These are phyloP conservation scores for Buteo buteo DNA, from an alignment of 2,113 vertebrate genomes.

Conservation along the genomic window DNA sequence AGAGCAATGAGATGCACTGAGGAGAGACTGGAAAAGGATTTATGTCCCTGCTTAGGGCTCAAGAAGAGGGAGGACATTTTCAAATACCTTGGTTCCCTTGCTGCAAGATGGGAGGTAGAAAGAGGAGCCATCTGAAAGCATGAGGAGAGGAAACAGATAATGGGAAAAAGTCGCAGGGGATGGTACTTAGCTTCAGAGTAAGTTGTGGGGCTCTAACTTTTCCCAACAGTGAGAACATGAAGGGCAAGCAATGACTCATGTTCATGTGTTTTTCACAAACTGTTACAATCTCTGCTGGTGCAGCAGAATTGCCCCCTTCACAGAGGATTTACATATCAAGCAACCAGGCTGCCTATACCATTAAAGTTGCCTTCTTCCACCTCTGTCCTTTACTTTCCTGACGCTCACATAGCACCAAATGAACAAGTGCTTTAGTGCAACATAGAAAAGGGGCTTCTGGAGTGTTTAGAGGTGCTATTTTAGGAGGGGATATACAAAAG, in stretches of 20 bases:
- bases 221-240: not conserved
- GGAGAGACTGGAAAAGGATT: not conserved
- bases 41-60: not conserved
- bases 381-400: not conserved
- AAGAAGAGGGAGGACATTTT: not conserved
- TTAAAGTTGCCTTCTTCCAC: not conserved
- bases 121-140: not conserved
- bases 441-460: not conserved
- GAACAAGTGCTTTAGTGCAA: not conserved
- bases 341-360: not conserved
- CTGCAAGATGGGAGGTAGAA: not conserved
- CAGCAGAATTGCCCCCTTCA: not conserved
- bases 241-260: not conserved
- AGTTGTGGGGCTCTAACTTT: not conserved
- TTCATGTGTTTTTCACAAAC: not conserved
- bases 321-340: not conserved
- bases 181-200: not conserved
- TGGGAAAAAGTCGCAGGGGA: not conserved
- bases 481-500: not conserved
- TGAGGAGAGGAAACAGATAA: not conserved
- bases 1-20: not conserved
- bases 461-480: not conserved
- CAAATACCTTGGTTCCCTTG: not conserved
- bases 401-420: not conserved
- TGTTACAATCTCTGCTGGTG: not conserved